A percentile compares a stretch with the other conserved stretches of the same genome.
Evolutionary conservation across 2,888 invertebrate species (phyloP).

Genomic region (Drosophila affinis): DNA sequence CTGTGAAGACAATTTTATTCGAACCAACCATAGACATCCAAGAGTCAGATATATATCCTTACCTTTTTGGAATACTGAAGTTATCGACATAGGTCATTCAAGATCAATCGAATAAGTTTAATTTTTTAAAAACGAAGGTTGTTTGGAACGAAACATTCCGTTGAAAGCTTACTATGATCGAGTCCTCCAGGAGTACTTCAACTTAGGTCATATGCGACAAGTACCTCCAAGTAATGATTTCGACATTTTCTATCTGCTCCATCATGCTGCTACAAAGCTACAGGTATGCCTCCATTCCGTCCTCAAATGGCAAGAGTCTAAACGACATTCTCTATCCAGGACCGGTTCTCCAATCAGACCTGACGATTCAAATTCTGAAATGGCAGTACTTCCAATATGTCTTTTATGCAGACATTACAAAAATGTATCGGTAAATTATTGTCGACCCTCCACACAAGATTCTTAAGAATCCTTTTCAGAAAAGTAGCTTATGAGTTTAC

Average conservation of each 20-base stretch:
- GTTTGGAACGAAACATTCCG: too few species aligned
- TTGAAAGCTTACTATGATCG: too few species aligned
- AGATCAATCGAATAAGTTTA: too few species aligned
- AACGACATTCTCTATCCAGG: constrained; percentile 15
- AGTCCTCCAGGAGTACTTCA: too few species aligned
- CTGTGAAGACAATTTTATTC: too few species aligned
- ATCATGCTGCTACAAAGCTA: background rate
- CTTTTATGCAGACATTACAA: constrained; percentile 8
- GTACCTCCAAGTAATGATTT: background rate
- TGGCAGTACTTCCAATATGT: constrained; percentile 4
- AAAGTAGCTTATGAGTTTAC: too few species aligned
- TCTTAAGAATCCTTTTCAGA: too few species aligned
- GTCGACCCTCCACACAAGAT: background rate
- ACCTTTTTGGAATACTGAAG: too few species aligned
- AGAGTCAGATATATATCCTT: too few species aligned
- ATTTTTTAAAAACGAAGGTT: too few species aligned
- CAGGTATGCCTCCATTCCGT: background rate
- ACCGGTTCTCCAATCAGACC: background rate
- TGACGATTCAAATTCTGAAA: constrained; percentile 6
- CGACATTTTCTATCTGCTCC: background rate
- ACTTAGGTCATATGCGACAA: background rate
- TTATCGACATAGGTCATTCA: too few species aligned
- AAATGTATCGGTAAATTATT: constrained; percentile 11
- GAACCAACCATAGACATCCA: too few species aligned
- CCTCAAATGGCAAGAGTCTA: background rate